These are phyloP conservation scores for Drosophila neocordata DNA, from an alignment of 1,140 invertebrate genomes.

Conservation along the genomic window DNA sequence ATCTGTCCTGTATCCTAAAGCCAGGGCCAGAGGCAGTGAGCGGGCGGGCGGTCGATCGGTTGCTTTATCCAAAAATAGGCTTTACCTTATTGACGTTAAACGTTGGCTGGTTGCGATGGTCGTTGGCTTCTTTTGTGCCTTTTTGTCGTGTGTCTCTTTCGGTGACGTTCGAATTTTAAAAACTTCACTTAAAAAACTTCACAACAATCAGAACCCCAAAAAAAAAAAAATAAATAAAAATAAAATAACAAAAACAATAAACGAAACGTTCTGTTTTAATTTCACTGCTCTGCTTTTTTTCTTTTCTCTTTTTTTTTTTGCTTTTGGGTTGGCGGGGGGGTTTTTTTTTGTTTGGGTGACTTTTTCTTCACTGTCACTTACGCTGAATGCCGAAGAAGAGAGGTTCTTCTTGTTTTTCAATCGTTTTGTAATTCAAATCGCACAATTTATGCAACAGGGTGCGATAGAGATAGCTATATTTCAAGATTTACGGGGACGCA, in stretches of 20 bases:
- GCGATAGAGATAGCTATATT: background rate
- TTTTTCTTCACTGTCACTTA: slow-evolving; percentile 55
- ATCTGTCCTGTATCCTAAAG: background rate
- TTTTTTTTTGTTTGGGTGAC: slow-evolving; percentile 38
- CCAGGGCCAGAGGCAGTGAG: no score
- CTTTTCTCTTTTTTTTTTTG: slow-evolving; percentile 19
- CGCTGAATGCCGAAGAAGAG: slow-evolving; percentile 27
- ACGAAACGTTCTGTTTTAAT: slow-evolving; percentile 40
- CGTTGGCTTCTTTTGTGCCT: slow-evolving; percentile 41
- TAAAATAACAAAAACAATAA: background rate
- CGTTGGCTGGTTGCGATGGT: slow-evolving; percentile 33
- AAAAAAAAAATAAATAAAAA: background rate
- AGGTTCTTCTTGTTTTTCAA: slow-evolving; percentile 33
- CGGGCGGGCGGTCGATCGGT: slow-evolving; percentile 26
- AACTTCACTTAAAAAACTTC: slow-evolving; percentile 70
- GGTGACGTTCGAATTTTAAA: slow-evolving; percentile 43
- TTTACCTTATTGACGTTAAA: slow-evolving; percentile 40
- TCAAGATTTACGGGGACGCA: background rate
- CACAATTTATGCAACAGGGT: slow-evolving; percentile 71
- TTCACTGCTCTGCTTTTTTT: slow-evolving; percentile 76
- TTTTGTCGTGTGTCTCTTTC: background rate
- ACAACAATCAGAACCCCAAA: slow-evolving; percentile 1
- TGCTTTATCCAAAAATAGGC: slow-evolving; percentile 73
- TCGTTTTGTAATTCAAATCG: slow-evolving; percentile 76
- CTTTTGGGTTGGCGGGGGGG: slow-evolving; percentile 20